phyloP scores from a whole-genome alignment of 2,888 invertebrate genomes.

The Ectemnius cavifrons region DNA sequence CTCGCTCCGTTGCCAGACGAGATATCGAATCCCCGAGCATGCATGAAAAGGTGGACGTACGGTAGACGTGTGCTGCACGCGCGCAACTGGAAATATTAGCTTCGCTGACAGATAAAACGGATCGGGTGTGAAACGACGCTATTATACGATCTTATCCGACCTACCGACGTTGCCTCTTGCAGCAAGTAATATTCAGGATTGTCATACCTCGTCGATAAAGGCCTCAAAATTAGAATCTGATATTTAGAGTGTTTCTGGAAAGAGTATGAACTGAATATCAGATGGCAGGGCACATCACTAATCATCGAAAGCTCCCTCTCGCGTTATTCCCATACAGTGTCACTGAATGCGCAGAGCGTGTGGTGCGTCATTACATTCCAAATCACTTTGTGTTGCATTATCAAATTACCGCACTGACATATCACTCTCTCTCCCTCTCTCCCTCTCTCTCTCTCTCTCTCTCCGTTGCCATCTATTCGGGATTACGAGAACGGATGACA shows the following conservation, averaged over 20 bases:
- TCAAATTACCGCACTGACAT: slow-evolving; percentile 53
- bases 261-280: slow-evolving; percentile 35
- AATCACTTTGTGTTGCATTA: slow-evolving; percentile 58
- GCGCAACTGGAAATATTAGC: too few relatives aligned
- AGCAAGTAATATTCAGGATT: too few relatives aligned
- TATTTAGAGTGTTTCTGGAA: slow-evolving; percentile 14
- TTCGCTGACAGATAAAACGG: too few relatives aligned
- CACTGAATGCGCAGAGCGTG: slow-evolving; percentile 48
- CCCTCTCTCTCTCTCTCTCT: slow-evolving; percentile 23
- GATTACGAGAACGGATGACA: slow-evolving; percentile 36
- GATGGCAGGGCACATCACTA: slow-evolving; percentile 50
- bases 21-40: slow-evolving; percentile 7
- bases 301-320: slow-evolving; percentile 51
- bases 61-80: too few relatives aligned
- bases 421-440: slow-evolving; percentile 33
- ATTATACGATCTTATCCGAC: too few relatives aligned
- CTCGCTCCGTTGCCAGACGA: slow-evolving; percentile 18
- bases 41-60: too few relatives aligned
- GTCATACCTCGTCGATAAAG: too few relatives aligned
- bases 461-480: too few relatives aligned
- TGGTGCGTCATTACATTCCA: slow-evolving; percentile 56
- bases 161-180: too few relatives aligned
- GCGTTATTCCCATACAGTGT: slow-evolving; percentile 41
- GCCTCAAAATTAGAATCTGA: too few relatives aligned
- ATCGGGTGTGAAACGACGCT: too few relatives aligned